Evolutionary conservation across 2,113 vertebrate genomes (phyloP).

Genomic region (Tautogolabrus adspersus): DNA sequence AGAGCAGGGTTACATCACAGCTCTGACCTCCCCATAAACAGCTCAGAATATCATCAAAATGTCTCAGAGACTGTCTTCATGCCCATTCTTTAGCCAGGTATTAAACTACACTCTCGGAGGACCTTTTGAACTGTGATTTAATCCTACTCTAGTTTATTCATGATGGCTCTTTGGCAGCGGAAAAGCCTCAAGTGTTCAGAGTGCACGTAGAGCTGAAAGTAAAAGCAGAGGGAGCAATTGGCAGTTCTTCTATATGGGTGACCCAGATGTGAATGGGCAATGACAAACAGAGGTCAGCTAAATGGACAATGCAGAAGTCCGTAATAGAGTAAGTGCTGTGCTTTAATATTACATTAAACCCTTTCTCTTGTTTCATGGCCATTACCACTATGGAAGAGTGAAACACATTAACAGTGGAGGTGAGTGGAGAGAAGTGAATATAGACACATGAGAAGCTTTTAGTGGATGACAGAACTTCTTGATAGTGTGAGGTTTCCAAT

Average conservation of each 20-base stretch:
- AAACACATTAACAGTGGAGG: background rate
- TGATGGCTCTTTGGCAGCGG: constrained; percentile 15
- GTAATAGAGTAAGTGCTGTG: background rate
- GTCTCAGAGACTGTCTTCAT: constrained; percentile 9
- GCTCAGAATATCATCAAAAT: constrained; percentile 18
- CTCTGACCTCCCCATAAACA: constrained; percentile 23
- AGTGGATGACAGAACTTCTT: constrained; percentile 24
- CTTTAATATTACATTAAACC: constrained; percentile 17
- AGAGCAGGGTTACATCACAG: constrained; percentile 43
- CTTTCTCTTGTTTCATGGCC: background rate
- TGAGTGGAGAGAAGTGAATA: constrained; percentile 12
- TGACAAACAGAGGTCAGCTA: constrained; percentile 15
- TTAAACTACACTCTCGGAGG: constrained; percentile 20
- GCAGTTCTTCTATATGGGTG: background rate
- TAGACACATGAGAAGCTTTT: constrained; percentile 48
- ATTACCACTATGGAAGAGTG: constrained; percentile 18
- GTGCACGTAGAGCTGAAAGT: constrained; percentile 8
- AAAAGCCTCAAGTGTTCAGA: constrained; percentile 8
- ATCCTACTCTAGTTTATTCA: constrained; percentile 40
- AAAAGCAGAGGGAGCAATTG: background rate
- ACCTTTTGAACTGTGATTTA: constrained; percentile 25
- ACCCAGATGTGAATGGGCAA: background rate
- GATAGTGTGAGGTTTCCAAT: constrained; percentile 10
- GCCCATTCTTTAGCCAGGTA: background rate
- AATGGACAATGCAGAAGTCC: background rate